phyloP scores from a whole-genome alignment of 1,140 invertebrate species.

The Aphelenchoides fujianensis region DNA sequence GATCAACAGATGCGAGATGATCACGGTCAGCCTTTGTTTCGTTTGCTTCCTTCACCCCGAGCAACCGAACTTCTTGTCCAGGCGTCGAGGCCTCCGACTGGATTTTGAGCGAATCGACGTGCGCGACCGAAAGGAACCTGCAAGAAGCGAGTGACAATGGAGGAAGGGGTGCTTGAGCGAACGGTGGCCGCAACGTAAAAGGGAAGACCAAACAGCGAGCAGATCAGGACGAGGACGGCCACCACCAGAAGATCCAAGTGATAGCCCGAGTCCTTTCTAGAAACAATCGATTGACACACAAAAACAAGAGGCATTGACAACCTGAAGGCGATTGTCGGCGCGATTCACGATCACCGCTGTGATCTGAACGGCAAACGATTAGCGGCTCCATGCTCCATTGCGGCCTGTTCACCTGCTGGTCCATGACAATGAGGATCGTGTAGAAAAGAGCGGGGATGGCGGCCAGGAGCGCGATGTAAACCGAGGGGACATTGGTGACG shows the following conservation, averaged over 20 bases:
- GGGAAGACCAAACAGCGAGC: conserved; percentile 65
- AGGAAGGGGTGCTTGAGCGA: too few relatives aligned
- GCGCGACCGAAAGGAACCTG: conserved; percentile 61
- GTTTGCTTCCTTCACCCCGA: conserved; percentile 56
- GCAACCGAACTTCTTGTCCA: conserved; percentile 30
- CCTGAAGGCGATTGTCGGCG: conserved; percentile 64
- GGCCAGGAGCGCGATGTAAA: conserved; percentile 77
- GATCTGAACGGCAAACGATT: too few relatives aligned
- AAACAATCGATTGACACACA: not conserved
- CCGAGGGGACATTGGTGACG: conserved; percentile 74
- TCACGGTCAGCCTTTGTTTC: conserved; percentile 63
- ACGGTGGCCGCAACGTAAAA: conserved; percentile 67
- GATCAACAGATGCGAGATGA: conserved; percentile 63
- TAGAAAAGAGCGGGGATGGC: conserved; percentile 83
- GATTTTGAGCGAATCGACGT: conserved; percentile 62
- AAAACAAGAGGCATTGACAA: conserved; percentile 29
- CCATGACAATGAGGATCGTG: conserved; percentile 97
- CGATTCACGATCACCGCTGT: conserved; percentile 64
- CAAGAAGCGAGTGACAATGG: too few relatives aligned
- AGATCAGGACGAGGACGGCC: conserved; percentile 62
- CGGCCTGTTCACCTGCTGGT: conserved; percentile 99
- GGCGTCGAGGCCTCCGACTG: conserved; percentile 31
- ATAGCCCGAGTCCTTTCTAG: conserved; percentile 60
- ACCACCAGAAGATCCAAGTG: conserved; percentile 64
- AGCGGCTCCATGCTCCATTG: conserved; percentile 93